Evolutionary conservation across 2,888 invertebrate species (phyloP), one percentile per base, ranked within the genome.

Genomic region (Ptycholaimellus sp.): DNA sequence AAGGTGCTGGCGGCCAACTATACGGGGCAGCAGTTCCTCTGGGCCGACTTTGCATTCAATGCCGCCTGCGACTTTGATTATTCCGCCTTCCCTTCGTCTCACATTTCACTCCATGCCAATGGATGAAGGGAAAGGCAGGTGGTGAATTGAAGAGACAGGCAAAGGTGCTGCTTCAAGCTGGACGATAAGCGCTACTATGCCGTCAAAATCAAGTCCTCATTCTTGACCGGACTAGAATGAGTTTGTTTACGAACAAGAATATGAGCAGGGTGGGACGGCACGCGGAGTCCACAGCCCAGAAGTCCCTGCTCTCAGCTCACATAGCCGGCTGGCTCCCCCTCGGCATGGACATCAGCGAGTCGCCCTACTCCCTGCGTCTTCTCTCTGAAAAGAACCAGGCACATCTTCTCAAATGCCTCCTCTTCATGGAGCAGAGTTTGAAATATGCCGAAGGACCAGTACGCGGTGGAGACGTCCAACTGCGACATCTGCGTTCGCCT

Each of bases 1-100:
- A 56, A 53, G 35, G 51, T 56, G n/a, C 42, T 56, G 33, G 56
- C 56, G 4, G 55, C 56, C 18, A 56, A 56, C 38, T 56, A 56
- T 42, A 56, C 56, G 9, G 56, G 56, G 32, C 54, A 56, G 41
- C 47, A 49, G 11, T 45, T 44, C 36, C 42, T 50, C 46, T 50
- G 49, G 49, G 43, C 48, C 2, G 56, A 56, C 39, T 56, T 55
- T 44, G 45, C 46, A 6, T 50, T 56, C 45, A 48, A 46, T 11
- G 51, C 50, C 22, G 47, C 53, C 13, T 56, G 52, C 41, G 38
- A 48, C 39, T 54, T 56, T 45, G 48, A 51, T 28, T 56, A 56
- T 39, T 46, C 49, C 19, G 47, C 45, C 23, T 56, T n/a, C n/a
- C n/a, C n/a, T n/a, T n/a, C n/a, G n/a, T n/a, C n/a, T n/a, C n/a